Base-by-base conservation (phyloP, 2,888 invertebrate species). In the Pristionchus exspectatus region DNA sequence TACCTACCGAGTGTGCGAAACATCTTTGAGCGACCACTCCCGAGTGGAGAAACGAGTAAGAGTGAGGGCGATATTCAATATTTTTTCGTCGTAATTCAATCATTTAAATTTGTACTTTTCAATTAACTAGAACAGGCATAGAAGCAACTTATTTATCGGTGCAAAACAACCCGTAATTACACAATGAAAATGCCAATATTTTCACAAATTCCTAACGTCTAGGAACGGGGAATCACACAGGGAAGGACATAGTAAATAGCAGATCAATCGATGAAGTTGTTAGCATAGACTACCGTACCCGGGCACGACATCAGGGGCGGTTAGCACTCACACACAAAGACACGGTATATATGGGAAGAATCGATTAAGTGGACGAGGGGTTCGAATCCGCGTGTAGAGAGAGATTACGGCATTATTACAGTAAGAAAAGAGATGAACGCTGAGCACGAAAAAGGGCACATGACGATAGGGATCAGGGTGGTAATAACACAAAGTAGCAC, bases 211-310 rank as follows among this genome's bases (percentile, higher is more conserved):
- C 24, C 50, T 14, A 14, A 50, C 24, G 0, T 54, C 81, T 54
- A 50, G 81, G 50, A 44, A 44, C 38, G 63, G 5, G 24, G n/a
- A n/a, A 81, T 81, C 81, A 81, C 81, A 81, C 81, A 81, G 81
- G 81, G 27, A n/a, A 12, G 54, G 27, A 81, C 63, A 38, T 38
- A 9, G 50, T 74, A 38, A 30, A 33, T 74, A 81, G 81, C 81
- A 81, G 81, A 81, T 81, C 81, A 81, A 81, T 81, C 81, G 50
- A 81, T 81, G 81, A 81, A 81, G 81, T 44, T 3, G 81, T 81
- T 44, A 81, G 54, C 27, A 50, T 81, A 50, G 44, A 50, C 44
- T 50, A 81, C 81, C 81, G 81, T 81, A 81, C 81, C 81, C 81
- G 81, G 44, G 81, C 50, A 81, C 74, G 74, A 74, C 33, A 74